phyloP scores from a whole-genome alignment of 1,140 invertebrate species.

The Lordiphosa collinella region DNA sequence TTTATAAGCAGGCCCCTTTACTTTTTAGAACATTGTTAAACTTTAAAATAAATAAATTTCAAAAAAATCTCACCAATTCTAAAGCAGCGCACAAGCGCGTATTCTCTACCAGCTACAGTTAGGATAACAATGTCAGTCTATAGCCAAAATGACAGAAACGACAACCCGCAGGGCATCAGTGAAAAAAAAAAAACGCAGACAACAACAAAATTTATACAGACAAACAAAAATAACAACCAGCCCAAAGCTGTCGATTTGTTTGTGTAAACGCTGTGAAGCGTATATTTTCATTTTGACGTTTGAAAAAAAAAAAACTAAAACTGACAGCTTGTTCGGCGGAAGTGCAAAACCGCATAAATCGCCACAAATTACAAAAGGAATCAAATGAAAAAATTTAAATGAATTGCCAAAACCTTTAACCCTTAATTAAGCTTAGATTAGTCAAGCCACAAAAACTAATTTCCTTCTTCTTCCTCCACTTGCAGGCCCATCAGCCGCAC shows the following conservation, averaged over 20 bases:
- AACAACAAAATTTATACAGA: constrained; percentile 19
- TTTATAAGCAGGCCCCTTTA: no score
- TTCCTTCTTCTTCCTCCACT: constrained; percentile 37
- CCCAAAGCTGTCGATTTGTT: constrained; percentile 60
- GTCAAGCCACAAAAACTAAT: constrained; percentile 42
- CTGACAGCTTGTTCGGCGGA: constrained; percentile 62
- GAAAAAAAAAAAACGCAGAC: constrained; percentile 45
- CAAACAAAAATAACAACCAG: constrained; percentile 12
- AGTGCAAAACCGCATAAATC: constrained; percentile 68
- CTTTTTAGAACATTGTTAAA: no score
- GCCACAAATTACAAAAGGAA: constrained; percentile 55
- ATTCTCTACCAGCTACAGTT: constrained; percentile 11
- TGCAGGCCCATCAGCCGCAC: constrained; percentile 82
- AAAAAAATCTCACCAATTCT: neutral
- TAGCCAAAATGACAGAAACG: constrained; percentile 66
- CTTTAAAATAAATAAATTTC: no score
- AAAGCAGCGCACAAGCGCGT: constrained; percentile 9
- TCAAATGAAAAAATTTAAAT: no score
- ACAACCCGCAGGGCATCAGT: constrained; percentile 61
- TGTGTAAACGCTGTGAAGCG: constrained; percentile 67
- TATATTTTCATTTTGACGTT: constrained; percentile 73
- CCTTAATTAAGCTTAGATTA: constrained; percentile 73
- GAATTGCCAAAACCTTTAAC: constrained; percentile 57
- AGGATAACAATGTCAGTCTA: constrained; percentile 70
- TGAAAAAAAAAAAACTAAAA: constrained; percentile 52